Evolutionary conservation across 1,140 invertebrate genomes (phyloP).

Genomic region (Lucilia cuprina): DNA sequence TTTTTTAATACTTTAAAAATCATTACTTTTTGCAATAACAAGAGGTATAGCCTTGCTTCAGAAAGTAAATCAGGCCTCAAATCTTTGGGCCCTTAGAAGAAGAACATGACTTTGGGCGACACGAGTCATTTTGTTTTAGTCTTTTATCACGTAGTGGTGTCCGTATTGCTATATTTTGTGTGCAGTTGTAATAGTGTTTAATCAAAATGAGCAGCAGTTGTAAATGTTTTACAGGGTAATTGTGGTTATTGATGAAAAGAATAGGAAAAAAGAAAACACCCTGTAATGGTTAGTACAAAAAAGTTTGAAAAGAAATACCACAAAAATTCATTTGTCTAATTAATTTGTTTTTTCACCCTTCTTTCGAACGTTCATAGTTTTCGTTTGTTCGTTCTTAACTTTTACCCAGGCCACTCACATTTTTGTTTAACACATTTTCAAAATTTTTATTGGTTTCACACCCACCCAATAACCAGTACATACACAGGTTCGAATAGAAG

Average conservation of each 20-base stretch:
- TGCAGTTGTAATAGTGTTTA: not conserved
- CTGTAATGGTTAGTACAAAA: not conserved
- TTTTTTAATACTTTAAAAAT: no score
- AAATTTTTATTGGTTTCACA: slow-evolving; percentile 3
- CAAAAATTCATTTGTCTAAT: slow-evolving; percentile 37
- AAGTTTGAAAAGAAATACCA: slow-evolving; percentile 19
- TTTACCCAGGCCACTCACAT: not conserved
- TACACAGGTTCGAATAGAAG: not conserved
- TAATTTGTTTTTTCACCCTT: slow-evolving; percentile 29
- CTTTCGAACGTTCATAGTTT: not conserved
- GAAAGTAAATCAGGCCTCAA: no score
- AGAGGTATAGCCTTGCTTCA: no score
- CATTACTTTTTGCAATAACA: no score
- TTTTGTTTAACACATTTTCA: slow-evolving; percentile 8
- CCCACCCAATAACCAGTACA: not conserved
- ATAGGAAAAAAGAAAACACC: slow-evolving; percentile 3
- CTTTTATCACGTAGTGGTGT: no score
- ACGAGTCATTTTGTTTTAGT: no score
- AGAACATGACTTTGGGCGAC: no score
- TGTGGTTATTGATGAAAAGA: slow-evolving; percentile 23
- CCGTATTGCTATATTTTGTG: no score
- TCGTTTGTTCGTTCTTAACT: not conserved
- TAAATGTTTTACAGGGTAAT: slow-evolving; percentile 28
- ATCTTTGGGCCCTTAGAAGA: no score
- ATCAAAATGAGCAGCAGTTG: slow-evolving; percentile 18